Conservation (phyloP, 2,113 vertebrate genomes). For the Malaclemys terrapin region DNA sequence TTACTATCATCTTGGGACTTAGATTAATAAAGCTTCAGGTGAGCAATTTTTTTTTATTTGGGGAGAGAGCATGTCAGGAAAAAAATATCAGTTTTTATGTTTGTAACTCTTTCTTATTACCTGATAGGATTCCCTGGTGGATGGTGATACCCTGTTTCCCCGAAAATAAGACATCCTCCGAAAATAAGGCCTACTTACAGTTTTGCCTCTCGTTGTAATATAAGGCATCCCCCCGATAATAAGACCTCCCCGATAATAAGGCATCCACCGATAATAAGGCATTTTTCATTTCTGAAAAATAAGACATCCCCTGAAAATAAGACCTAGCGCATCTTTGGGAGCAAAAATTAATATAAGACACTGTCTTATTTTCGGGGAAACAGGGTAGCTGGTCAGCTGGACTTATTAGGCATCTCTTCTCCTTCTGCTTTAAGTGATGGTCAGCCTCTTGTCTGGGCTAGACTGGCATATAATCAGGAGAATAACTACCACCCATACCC, state of each 20-base stretch:
- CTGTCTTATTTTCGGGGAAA: too few species aligned
- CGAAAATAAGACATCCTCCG: too few species aligned
- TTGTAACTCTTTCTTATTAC: not conserved
- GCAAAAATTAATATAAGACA: too few species aligned
- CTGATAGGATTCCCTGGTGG: not conserved
- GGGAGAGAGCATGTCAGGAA: not conserved
- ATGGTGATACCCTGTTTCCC: too few species aligned
- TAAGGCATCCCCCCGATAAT: too few species aligned
- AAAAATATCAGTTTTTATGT: not conserved
- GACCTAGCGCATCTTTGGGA: too few species aligned
- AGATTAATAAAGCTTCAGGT: not conserved
- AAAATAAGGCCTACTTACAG: too few species aligned
- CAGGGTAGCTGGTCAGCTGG: not conserved
- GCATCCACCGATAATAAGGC: too few species aligned
- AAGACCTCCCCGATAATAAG: too few species aligned
- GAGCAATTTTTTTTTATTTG: not conserved
- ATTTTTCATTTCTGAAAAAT: too few species aligned
- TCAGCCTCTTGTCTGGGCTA: not conserved
- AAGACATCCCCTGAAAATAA: too few species aligned
- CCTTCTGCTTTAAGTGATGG: not conserved
- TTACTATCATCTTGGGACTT: not conserved
- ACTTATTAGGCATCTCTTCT: not conserved
- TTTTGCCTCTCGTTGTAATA: too few species aligned
- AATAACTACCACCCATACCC: not conserved
- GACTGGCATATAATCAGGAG: not conserved